A percentile compares a stretch with the other conserved stretches of the same genome.
Conservation (phyloP, 2,888 invertebrate genomes). For the Volucella inanis region DNA sequence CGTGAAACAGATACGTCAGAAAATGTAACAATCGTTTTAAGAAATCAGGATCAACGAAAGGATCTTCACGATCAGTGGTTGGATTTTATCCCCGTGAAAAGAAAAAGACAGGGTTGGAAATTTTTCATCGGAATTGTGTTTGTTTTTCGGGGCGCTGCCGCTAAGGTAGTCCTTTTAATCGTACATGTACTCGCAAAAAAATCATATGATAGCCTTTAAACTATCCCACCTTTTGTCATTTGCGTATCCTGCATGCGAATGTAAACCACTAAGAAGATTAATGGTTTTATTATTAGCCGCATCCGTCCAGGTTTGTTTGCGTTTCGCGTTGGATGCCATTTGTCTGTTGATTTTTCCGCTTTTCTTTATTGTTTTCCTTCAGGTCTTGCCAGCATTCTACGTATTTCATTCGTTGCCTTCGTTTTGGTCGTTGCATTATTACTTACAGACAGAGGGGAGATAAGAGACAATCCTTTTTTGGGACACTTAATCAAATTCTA, state of each 20-base stretch:
- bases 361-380: slow-evolving; percentile 61
- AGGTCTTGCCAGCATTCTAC: slow-evolving; percentile 44
- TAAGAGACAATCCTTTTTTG: slow-evolving; percentile 70
- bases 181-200: neutral
- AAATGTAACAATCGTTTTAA: slow-evolving; percentile 63
- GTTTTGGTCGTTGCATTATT: neutral
- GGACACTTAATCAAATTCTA: slow-evolving; percentile 73
- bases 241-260: slow-evolving; percentile 17
- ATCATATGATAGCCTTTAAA: neutral
- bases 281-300: slow-evolving; percentile 77
- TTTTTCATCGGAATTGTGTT: slow-evolving; percentile 4
- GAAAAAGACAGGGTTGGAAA: slow-evolving; percentile 14
- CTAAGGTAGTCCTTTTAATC: neutral
- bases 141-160: slow-evolving; percentile 31
- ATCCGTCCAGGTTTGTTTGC: slow-evolving; percentile 74
- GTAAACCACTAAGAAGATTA: slow-evolving; percentile 77
- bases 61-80: slow-evolving; percentile 40
- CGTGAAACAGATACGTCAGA: slow-evolving; percentile 73
- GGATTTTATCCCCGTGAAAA: slow-evolving; percentile 32
- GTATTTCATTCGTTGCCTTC: slow-evolving; percentile 15
- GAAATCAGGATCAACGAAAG: slow-evolving; percentile 55
- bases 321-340: slow-evolving; percentile 66
- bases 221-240: slow-evolving; percentile 21
- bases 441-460: slow-evolving; percentile 61
- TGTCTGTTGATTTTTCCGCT: slow-evolving; percentile 74